Evolutionary conservation across 2,113 vertebrate species (phyloP).

Genomic region (Peromyscus polionotus): DNA sequence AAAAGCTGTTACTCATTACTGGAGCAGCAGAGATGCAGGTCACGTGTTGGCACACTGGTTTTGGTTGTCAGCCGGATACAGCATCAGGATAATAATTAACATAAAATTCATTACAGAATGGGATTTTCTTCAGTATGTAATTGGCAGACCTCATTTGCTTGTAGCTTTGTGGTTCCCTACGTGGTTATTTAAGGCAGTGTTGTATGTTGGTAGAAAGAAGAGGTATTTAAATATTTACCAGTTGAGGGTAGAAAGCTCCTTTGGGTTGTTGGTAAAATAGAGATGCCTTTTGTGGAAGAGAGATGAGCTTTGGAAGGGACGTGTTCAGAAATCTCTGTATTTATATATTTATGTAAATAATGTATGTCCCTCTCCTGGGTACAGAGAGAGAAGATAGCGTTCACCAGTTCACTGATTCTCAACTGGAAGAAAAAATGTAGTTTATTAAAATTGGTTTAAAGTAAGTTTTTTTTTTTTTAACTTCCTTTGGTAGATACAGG

Average conservation of each 20-base stretch:
- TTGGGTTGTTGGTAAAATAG: constrained; percentile 45
- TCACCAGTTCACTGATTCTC: constrained; percentile 27
- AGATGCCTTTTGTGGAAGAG: neutral
- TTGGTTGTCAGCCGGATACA: constrained; percentile 5
- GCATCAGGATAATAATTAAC: constrained; percentile 59
- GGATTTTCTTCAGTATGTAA: constrained; percentile 56
- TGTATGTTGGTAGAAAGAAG: neutral
- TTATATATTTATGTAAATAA: neutral
- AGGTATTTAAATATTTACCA: constrained; percentile 63
- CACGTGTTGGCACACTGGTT: neutral
- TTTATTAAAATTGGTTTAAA: constrained; percentile 53
- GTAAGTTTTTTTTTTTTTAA: neutral
- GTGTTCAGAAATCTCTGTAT: neutral
- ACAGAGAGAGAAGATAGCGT: neutral
- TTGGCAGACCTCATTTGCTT: constrained; percentile 53
- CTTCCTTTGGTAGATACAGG: neutral
- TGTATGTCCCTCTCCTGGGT: neutral
- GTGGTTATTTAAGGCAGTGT: neutral
- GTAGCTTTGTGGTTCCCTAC: constrained; percentile 19
- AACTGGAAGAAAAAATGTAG: constrained; percentile 14
- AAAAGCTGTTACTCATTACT: constrained; percentile 50
- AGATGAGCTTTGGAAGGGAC: neutral
- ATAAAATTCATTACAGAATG: constrained; percentile 56
- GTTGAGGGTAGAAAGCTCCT: neutral
- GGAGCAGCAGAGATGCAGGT: neutral